Base-by-base conservation (phyloP, 1,140 invertebrate genomes). In the Daktulosphaira vitifoliae region DNA sequence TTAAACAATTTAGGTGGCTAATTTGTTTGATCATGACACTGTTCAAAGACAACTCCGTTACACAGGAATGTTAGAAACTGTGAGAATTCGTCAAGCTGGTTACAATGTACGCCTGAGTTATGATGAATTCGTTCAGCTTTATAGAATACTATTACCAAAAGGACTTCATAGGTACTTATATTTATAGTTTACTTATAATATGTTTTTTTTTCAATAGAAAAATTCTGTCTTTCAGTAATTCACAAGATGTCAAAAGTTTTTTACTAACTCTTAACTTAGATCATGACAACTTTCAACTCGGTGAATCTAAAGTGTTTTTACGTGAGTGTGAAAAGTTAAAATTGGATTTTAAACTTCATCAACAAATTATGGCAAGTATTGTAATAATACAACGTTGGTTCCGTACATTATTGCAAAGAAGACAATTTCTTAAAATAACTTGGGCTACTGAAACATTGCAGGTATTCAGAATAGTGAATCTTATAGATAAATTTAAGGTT, bases 51-150 rank as follows among this genome's bases (percentile, higher is more conserved):
- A 90, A 67, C 74, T 85, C 29, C 77, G 85, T 1, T 98, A 98
- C 75, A 97, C 94, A 0, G 94, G 94, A 51, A 97, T 97, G 94
- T 73, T 98, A 68, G 94, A 96, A 74, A 98, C 94, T 0, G 93
- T 98, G 0, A 78, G 93, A 71, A 97, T 98, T 54, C 78, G 94
- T 51, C 92, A 95, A 73, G 92, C 92, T 8, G 94, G 94, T 2
- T 98, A 96, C 77, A 95, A 94, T 73, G 92, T 96, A 46, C 79
- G 94, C 33, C 79, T 96, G 13, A 87, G 89, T 0, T 96, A 94
- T 74, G 90, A 95, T 69, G 92, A 96, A 76, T 97, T 97, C 74
- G 90, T 93, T 67, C 90, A 95, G 71, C 76, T 92, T 15, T 93
- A 93, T 73, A 80, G 92, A 70, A 96, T 96, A 74, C 75, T 98